phyloP scores from a whole-genome alignment of 2,888 invertebrate genomes.

The Dynastes maya region DNA sequence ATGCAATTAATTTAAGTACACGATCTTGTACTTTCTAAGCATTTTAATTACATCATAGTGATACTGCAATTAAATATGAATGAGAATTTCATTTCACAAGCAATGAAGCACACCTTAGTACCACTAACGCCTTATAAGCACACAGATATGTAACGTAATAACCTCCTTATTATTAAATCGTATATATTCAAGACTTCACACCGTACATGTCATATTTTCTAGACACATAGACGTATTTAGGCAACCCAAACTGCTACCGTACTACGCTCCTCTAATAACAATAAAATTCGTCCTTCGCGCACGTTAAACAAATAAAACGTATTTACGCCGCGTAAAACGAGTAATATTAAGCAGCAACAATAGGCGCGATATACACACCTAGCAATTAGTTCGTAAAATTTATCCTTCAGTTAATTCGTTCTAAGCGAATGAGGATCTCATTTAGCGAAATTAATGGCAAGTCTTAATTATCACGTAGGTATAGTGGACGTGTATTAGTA shows the following conservation, averaged over 20 bases:
- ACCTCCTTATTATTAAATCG: conserved; percentile 9
- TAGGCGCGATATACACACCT: background rate
- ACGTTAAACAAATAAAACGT: conserved; percentile 26
- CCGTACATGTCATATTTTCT: conserved; percentile 12
- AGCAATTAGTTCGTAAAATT: conserved; percentile 1
- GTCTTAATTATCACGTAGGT: conserved; percentile 1
- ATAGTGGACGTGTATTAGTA: background rate
- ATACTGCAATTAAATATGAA: too few relatives aligned
- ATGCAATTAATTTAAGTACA: too few relatives aligned
- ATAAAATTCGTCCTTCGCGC: conserved; percentile 39
- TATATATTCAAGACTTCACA: conserved; percentile 18
- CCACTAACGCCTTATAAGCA: background rate
- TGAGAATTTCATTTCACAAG: too few relatives aligned
- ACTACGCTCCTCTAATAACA: conserved; percentile 32
- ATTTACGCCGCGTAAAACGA: background rate
- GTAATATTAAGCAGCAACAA: conserved; percentile 1
- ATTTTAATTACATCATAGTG: too few relatives aligned
- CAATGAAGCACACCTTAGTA: background rate
- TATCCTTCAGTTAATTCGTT: background rate
- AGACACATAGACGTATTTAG: conserved; percentile 30
- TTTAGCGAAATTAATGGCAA: background rate
- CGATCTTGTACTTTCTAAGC: too few relatives aligned
- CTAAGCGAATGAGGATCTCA: background rate
- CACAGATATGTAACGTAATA: background rate
- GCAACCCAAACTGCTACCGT: conserved; percentile 43